These are phyloP conservation scores for Tretioscincus oriximinensis DNA, from an alignment of 2,113 vertebrate genomes.

Conservation along the genomic window DNA sequence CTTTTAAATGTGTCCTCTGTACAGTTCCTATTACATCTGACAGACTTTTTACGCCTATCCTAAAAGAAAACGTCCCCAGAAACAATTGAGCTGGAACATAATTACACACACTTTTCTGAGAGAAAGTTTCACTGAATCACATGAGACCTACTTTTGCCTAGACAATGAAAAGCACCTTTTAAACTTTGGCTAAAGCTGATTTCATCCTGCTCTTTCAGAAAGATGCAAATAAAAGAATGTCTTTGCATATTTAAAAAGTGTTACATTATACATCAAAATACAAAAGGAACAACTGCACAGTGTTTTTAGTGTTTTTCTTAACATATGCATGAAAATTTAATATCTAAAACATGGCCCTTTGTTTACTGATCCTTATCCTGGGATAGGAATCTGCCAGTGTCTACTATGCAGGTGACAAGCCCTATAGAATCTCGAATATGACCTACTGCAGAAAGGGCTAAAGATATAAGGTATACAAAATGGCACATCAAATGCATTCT, in stretches of 20 bases:
- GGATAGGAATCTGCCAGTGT: no score
- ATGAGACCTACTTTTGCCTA: neutral
- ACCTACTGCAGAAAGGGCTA: no score
- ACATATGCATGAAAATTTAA: slow-evolving; percentile 14
- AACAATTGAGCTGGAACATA: no score
- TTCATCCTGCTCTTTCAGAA: slow-evolving; percentile 8
- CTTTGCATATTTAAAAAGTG: neutral
- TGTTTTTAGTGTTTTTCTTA: slow-evolving; percentile 28
- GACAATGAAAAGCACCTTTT: slow-evolving; percentile 24
- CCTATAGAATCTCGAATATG: no score
- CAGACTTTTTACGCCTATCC: neutral
- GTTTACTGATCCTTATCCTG: no score
- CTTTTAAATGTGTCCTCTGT: slow-evolving; percentile 21
- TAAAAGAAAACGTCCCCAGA: neutral
- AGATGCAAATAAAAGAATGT: neutral
- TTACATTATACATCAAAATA: neutral
- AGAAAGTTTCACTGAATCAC: neutral
- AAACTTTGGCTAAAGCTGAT: slow-evolving; percentile 20
- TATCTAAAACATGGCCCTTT: neutral
- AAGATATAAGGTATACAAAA: no score
- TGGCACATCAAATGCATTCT: no score
- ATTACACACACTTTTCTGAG: neutral
- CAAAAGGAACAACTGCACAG: neutral
- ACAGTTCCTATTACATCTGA: slow-evolving; percentile 15
- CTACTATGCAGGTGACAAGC: no score